Evolutionary conservation across 1,140 invertebrate species (phyloP).

Genomic region (Drosophila suzukii): DNA sequence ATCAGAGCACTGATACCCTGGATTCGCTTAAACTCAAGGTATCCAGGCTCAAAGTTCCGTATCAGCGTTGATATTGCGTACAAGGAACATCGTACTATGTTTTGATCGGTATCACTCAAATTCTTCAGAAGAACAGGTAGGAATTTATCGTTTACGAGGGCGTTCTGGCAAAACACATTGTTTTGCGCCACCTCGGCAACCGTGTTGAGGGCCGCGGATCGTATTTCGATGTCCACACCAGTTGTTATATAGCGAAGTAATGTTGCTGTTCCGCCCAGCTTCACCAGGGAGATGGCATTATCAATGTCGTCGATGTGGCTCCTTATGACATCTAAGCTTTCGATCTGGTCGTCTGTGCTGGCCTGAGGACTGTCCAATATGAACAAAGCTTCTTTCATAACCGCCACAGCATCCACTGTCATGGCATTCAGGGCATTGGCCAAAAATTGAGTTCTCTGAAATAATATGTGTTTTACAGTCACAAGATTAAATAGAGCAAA

Average conservation of each 20-base stretch:
- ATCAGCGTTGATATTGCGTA: slow-evolving; percentile 65
- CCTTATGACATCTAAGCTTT: slow-evolving; percentile 53
- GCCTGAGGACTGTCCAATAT: slow-evolving; percentile 30
- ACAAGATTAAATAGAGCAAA: no score
- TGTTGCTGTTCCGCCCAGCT: slow-evolving; percentile 41
- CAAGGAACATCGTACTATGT: slow-evolving; percentile 51
- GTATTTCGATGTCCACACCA: slow-evolving; percentile 22
- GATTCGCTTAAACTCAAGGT: slow-evolving; percentile 46
- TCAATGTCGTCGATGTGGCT: slow-evolving; percentile 67
- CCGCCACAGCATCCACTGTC: slow-evolving; percentile 28
- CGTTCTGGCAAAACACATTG: slow-evolving; percentile 63
- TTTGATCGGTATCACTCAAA: slow-evolving; percentile 43
- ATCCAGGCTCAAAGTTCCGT: slow-evolving; percentile 54
- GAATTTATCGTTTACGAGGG: slow-evolving; percentile 42
- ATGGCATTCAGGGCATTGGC: slow-evolving; percentile 51
- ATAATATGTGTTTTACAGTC: background rate
- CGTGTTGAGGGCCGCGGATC: slow-evolving; percentile 41
- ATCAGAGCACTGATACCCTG: slow-evolving; percentile 45
- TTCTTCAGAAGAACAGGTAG: slow-evolving; percentile 45
- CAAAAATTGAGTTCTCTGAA: slow-evolving; percentile 44
- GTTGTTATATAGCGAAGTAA: slow-evolving; percentile 35
- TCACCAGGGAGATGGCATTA: slow-evolving; percentile 58
- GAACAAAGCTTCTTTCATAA: slow-evolving; percentile 39
- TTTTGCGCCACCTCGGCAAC: slow-evolving; percentile 67
- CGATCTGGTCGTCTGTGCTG: slow-evolving; percentile 43